Conservation (phyloP, 2,888 invertebrate species). For the Eueremaeus valkanovi region DNA sequence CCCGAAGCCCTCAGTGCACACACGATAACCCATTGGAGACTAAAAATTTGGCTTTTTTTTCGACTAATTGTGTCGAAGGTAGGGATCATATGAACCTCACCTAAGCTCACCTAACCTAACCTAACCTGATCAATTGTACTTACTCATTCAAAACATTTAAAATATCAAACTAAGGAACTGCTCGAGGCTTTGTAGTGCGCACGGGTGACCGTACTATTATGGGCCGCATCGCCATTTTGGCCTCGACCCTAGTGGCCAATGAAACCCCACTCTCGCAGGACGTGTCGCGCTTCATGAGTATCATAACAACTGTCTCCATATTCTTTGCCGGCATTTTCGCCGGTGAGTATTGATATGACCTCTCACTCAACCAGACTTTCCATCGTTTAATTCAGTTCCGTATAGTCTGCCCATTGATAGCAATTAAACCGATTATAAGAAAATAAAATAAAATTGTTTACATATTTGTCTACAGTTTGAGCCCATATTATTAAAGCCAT, state of each 20-base stretch:
- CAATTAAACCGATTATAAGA: no score
- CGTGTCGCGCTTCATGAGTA: constrained; percentile 68
- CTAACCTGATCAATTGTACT: no score
- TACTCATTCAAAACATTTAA: no score
- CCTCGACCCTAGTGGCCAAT: constrained; percentile 62
- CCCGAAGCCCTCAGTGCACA: constrained; percentile 62
- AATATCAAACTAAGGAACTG: constrained; percentile 46
- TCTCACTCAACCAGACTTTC: no score
- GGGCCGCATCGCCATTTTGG: constrained; percentile 66
- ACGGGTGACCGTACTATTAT: constrained; percentile 66
- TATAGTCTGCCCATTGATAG: no score
- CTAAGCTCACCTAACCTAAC: no score
- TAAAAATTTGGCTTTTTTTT: constrained; percentile 72
- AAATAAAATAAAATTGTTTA: no score
- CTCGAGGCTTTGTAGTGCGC: constrained; percentile 62
- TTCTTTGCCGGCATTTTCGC: no score
- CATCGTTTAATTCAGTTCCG: no score
- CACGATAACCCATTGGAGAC: constrained; percentile 69
- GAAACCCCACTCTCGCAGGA: constrained; percentile 73
- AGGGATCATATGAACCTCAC: no score
- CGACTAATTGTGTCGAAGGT: constrained; percentile 73
- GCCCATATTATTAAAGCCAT: no score
- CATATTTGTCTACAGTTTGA: no score
- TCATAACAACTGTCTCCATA: constrained; percentile 58
- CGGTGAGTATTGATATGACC: constrained; percentile 51